Evolutionary conservation across 2,888 invertebrate genomes (phyloP), one percentile per base, ranked within the genome.

Genomic region (Pseudanteris insignis): DNA sequence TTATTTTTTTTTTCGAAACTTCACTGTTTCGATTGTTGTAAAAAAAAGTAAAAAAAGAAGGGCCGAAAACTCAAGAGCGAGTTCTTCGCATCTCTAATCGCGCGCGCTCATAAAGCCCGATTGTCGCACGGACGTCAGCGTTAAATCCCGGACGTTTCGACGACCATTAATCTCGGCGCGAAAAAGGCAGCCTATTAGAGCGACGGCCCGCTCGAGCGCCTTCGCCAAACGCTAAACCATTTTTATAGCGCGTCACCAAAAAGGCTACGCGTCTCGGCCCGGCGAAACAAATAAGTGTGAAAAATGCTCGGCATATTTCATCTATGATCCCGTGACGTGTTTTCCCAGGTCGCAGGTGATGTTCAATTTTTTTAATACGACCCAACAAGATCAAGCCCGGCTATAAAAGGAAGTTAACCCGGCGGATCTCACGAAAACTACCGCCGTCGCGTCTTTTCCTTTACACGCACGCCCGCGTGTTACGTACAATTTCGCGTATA

Each of bases 401-500:
- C 46, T 46, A 46, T 66, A 66, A 66, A 66, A 51, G 47, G 38
- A 37, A 55, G 62, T 59, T 64, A 54, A n/a, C n/a, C n/a, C n/a
- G n/a, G n/a, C n/a, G n/a, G n/a, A n/a, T n/a, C n/a, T n/a, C n/a
- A n/a, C n/a, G n/a, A n/a, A n/a, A n/a, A n/a, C n/a, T n/a, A n/a
- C n/a, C n/a, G n/a, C n/a, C n/a, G n/a, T n/a, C n/a, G n/a, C n/a
- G n/a, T 34, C 53, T 46, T 40, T 40, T 41, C 46, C 15, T 53
- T 53, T 53, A 38, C 53, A 53, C 53, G 43, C n/a, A n/a, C n/a
- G 46, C 43, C 12, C 40, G 43, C 54, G 24, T 37, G 54, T 40
- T 60, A 44, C 38, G 38, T 51, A 57, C 55, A 51, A 51, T 62
- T 57, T 57, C 33, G 57, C 57, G 47, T 37, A 53, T 43, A 38